Evolutionary conservation across 1,140 invertebrate genomes (phyloP), one percentile per base, ranked within the genome.

Genomic region (Hypsibius dujardini): DNA sequence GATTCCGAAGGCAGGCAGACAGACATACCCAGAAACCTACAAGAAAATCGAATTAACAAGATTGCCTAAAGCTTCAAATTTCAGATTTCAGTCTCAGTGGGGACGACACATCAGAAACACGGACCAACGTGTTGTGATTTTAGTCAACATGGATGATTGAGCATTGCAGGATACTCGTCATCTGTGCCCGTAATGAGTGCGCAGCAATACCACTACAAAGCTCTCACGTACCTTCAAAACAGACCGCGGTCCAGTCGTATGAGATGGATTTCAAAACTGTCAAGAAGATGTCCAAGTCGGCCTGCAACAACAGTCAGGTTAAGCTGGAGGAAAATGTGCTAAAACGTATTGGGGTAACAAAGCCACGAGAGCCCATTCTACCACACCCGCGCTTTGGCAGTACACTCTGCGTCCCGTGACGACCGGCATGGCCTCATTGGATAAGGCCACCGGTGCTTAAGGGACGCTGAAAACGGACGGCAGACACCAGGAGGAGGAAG

Each of bases 381-480:
- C 62, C 62, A 15, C 62, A 67, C 62, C 62, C 62, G 62, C 7
- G 12, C 62, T 7, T 12, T 67, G 12, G 7, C 12, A 67, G 3
- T 56, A 12, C 3, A 45, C 62, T 67, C 62, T 67, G 42, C 62
- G 12, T 67, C 62, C 42, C 62, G 12, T 42, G 62, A 67, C 62
- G 62, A 67, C 62, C 62, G 3, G 3, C 28, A 28, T 7, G 50
- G 50, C 50, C 50, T 12, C 50, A 56, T 28, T 28, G 28, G 28
- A 56, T n/a, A 56, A n/a, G 50, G n/a, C 50, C 50, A 56, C n/a
- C n/a, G 50, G 50, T 56, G 50, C 50, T 56, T 56, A 56, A 56
- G 50, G 50, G 50, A 56, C 7, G 50, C 50, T n/a, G 28, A 28
- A 28, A 28, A 28, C 28, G 28, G 28, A 28, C 28, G 28, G 28